phyloP scores from a whole-genome alignment of 2,113 vertebrate genomes.

The Mesocricetus auratus region DNA sequence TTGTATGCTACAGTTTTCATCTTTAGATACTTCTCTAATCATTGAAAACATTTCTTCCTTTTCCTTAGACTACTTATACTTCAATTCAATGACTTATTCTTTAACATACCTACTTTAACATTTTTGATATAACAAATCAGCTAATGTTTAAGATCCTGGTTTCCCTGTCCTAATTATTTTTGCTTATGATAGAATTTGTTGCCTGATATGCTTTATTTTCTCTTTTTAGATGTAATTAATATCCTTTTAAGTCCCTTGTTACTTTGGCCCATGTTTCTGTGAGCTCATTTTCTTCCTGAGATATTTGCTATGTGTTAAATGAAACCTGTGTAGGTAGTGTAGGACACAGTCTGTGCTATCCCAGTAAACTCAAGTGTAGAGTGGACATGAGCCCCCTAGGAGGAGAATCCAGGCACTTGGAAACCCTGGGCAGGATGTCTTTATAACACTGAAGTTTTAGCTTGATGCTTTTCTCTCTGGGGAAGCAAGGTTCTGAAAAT shows the following conservation, averaged over 20 bases:
- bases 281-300: background rate
- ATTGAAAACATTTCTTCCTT: background rate
- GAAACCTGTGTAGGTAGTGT: background rate
- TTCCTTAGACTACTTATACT: background rate
- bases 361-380: background rate
- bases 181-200: constrained; percentile 8
- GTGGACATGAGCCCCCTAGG: background rate
- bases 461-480: background rate
- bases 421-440: background rate
- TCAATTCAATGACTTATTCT: constrained; percentile 12
- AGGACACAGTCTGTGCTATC: background rate
- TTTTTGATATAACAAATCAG: background rate
- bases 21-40: background rate
- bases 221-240: background rate
- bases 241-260: background rate
- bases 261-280: background rate
- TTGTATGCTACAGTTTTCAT: background rate
- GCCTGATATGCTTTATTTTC: background rate
- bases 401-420: background rate
- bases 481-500: background rate
- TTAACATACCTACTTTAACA: background rate
- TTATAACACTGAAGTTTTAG: background rate
- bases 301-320: background rate
- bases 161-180: background rate
- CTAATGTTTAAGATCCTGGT: background rate